phyloP scores from a whole-genome alignment of 1,140 invertebrate species.

The Cardiocondyla obscurior region DNA sequence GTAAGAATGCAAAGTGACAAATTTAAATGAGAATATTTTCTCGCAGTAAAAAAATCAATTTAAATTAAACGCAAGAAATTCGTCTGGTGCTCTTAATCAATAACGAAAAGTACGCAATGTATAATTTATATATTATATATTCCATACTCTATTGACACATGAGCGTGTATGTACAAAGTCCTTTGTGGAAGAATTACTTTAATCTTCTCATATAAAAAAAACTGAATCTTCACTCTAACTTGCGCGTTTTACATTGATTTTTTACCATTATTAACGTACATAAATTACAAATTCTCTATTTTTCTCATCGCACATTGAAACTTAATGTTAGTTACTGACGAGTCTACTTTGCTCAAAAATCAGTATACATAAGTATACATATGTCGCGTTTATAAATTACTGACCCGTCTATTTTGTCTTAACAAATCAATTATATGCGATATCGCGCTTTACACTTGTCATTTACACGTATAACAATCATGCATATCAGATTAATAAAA shows the following conservation, averaged over 20 bases:
- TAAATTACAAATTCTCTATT: slow-evolving; percentile 14
- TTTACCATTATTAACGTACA: background rate
- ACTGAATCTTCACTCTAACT: slow-evolving; percentile 35
- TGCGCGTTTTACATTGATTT: slow-evolving; percentile 26
- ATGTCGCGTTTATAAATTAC: slow-evolving; percentile 23
- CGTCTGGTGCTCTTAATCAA: background rate
- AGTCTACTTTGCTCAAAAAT: background rate
- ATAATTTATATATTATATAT: slow-evolving; percentile 51
- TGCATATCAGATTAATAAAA: background rate
- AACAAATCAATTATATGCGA: background rate
- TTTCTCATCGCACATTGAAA: background rate
- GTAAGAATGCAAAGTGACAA: too few species aligned
- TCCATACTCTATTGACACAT: slow-evolving; percentile 48
- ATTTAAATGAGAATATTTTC: background rate
- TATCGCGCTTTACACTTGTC: background rate
- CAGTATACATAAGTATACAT: too few species aligned
- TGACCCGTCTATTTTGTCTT: background rate
- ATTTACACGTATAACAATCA: background rate
- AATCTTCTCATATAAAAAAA: slow-evolving; percentile 50
- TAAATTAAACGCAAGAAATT: background rate
- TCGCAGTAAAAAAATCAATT: background rate
- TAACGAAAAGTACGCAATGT: slow-evolving; percentile 19
- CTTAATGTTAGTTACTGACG: slow-evolving; percentile 15
- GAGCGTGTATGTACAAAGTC: slow-evolving; percentile 51
- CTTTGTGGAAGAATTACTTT: slow-evolving; percentile 8